phyloP scores from a whole-genome alignment of 2,797 vertebrate species.

The Hylomyscus alleni region DNA sequence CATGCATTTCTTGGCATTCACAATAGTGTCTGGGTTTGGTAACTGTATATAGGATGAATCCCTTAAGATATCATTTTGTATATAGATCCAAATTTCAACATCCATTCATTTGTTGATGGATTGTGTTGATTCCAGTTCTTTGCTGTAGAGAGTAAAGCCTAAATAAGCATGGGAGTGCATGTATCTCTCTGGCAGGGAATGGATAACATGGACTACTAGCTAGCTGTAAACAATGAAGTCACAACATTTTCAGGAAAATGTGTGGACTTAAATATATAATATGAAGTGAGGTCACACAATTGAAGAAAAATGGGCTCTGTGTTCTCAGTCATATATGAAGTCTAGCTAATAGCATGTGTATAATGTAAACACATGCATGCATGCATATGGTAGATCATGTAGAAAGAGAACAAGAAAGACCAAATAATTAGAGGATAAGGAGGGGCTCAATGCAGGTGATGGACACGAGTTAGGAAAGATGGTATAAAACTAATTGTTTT shows the following conservation, averaged over 20 bases:
- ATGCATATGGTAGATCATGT: not conserved
- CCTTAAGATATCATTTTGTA: not conserved
- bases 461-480: not conserved
- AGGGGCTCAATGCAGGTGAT: not conserved
- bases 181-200: not conserved
- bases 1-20: too few relatives aligned
- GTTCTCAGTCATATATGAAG: not conserved
- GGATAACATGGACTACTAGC: not conserved
- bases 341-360: not conserved
- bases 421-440: not conserved
- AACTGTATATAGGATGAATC: too few relatives aligned
- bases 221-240: not conserved
- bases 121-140: not conserved
- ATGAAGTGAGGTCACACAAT: not conserved
- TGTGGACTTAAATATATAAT: not conserved
- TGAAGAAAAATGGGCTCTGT: not conserved
- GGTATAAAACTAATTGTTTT: not conserved
- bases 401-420: not conserved
- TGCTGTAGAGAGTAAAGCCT: too few relatives aligned
- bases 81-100: not conserved
- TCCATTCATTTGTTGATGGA: too few relatives aligned
- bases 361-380: not conserved
- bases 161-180: too few relatives aligned
- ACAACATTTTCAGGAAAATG: not conserved
- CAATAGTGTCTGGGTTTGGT: too few relatives aligned